A percentile compares a stretch with the other conserved stretches of the same genome.
Evolutionary conservation across 2,888 invertebrate genomes (phyloP).

Genomic region (Pinctada fucata): DNA sequence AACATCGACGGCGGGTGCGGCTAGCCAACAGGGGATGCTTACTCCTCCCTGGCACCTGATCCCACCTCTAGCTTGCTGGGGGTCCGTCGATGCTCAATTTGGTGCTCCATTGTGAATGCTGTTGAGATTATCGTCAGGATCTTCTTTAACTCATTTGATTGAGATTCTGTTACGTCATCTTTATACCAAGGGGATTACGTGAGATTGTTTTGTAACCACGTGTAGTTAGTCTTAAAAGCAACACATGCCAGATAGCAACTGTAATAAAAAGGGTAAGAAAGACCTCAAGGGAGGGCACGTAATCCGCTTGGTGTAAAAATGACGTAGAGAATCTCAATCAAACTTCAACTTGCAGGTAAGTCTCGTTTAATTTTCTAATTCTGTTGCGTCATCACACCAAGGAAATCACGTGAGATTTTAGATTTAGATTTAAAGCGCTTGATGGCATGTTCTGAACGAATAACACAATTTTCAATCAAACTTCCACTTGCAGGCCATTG

Average conservation of each 20-base stretch:
- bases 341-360: not conserved
- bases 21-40: too few species aligned
- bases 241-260: not conserved
- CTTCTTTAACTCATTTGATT: not conserved
- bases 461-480: too few species aligned
- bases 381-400: not conserved
- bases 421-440: not conserved
- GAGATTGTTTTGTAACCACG: not conserved
- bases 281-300: not conserved
- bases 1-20: too few species aligned
- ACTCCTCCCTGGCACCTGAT: too few species aligned
- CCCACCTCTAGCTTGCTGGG: too few species aligned
- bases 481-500: too few species aligned
- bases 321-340: not conserved
- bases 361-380: not conserved
- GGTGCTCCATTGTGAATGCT: too few species aligned
- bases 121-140: too few species aligned
- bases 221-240: not conserved
- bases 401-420: not conserved
- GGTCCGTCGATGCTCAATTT: too few species aligned
- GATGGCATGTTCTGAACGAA: not conserved
- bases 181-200: slow-evolving; percentile 1
- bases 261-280: not conserved
- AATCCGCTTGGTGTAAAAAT: not conserved
- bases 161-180: not conserved